These are phyloP conservation scores for Noctua comes DNA, from an alignment of 2,888 invertebrate genomes.

Conservation along the genomic window DNA sequence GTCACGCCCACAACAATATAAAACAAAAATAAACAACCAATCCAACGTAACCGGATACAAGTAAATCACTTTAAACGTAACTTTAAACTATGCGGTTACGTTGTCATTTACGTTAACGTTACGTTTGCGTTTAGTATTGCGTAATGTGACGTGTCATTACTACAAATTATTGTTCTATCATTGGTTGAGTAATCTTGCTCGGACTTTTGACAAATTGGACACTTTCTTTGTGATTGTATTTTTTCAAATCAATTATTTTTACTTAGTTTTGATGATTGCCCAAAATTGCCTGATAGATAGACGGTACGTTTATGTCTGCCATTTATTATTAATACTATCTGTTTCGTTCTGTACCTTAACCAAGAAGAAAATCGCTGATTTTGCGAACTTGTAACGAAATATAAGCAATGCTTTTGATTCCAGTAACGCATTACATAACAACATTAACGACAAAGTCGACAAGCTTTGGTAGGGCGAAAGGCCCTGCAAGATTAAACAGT, in stretches of 20 bases:
- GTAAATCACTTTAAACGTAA: constrained; percentile 63
- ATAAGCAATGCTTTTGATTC: too few relatives aligned
- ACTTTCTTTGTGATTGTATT: constrained; percentile 28
- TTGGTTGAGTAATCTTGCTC: constrained; percentile 18
- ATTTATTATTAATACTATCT: neutral
- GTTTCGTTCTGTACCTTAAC: neutral
- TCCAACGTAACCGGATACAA: constrained; percentile 54
- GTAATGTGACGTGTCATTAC: constrained; percentile 38
- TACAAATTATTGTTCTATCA: constrained; percentile 46
- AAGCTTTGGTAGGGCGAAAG: too few relatives aligned
- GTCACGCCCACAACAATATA: constrained; percentile 13
- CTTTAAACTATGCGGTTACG: constrained; percentile 49
- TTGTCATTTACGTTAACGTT: constrained; percentile 51
- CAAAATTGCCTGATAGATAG: neutral
- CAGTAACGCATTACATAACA: neutral
- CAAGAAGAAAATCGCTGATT: too few relatives aligned
- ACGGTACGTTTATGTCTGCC: neutral
- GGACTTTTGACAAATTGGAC: constrained; percentile 14
- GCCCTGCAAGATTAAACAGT: too few relatives aligned
- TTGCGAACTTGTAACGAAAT: too few relatives aligned
- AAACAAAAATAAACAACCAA: constrained; percentile 38
- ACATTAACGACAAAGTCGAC: too few relatives aligned
- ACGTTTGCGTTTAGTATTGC: constrained; percentile 46
- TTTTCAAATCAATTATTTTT: constrained; percentile 9
- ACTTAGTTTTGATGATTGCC: constrained; percentile 1